Conservation (phyloP, 2,797 vertebrate genomes). For the Pangasius macronema region DNA sequence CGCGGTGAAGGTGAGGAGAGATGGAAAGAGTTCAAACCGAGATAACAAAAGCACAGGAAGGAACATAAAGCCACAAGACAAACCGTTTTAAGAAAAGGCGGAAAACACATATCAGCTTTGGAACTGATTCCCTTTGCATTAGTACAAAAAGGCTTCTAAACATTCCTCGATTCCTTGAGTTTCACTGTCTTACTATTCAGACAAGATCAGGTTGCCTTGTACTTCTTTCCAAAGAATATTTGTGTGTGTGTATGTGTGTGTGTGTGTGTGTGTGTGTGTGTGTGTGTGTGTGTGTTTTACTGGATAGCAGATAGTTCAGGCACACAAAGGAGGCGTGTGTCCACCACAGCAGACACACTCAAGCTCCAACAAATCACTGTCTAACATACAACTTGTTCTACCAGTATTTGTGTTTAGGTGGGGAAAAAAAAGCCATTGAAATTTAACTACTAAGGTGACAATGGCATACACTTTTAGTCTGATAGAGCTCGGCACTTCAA, state of each 20-base stretch:
- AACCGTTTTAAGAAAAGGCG: background rate
- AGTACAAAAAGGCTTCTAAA: slow-evolving; percentile 5
- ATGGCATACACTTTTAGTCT: slow-evolving; percentile 19
- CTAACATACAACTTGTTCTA: slow-evolving; percentile 46
- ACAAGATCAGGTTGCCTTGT: background rate
- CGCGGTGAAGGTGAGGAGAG: slow-evolving; percentile 36
- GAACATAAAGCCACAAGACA: slow-evolving; percentile 34
- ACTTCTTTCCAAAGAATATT: background rate
- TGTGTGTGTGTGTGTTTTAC: slow-evolving; percentile 5
- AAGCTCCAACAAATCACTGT: slow-evolving; percentile 25
- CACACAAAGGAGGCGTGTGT: slow-evolving; percentile 34
- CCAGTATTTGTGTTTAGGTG: slow-evolving; percentile 29
- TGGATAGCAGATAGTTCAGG: slow-evolving; percentile 13
- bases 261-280: background rate
- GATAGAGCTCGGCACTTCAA: slow-evolving; percentile 1
- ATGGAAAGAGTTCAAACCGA: slow-evolving; percentile 34
- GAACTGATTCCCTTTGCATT: background rate
- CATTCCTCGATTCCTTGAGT: background rate
- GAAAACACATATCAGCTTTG: background rate
- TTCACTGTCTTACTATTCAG: background rate
- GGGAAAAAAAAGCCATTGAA: slow-evolving; percentile 23
- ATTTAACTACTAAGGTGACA: slow-evolving; percentile 30
- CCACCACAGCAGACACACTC: slow-evolving; percentile 21
- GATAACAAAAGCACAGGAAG: slow-evolving; percentile 46
- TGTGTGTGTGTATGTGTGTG: background rate